Conservation (phyloP, 23 tunicate genomes). For the Phallusia fumigata region DNA sequence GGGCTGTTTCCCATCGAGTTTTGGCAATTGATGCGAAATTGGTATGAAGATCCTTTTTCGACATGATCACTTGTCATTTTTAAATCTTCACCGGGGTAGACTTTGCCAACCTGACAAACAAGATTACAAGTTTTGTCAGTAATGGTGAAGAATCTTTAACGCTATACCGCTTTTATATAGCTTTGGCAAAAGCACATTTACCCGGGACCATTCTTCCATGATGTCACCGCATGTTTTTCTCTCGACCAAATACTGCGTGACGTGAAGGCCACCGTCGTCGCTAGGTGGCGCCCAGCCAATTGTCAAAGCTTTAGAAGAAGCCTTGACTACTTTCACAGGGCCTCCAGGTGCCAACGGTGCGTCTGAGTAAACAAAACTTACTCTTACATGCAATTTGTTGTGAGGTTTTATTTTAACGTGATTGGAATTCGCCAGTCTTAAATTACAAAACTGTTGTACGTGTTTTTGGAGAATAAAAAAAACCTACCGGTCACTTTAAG, state of each 20-base stretch:
- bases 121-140: too few species aligned
- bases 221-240: conserved; percentile 33
- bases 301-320: conserved; percentile 79
- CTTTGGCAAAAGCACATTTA: too few species aligned
- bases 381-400: too few species aligned
- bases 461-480: too few species aligned
- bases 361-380: conserved; percentile 17
- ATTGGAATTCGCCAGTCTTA: too few species aligned
- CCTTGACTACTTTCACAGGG: conserved; percentile 70
- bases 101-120: conserved; percentile 54
- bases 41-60: conserved; percentile 72
- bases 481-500: conserved; percentile 70
- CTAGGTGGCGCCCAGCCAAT: conserved; percentile 85
- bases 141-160: too few species aligned
- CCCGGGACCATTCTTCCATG: conserved; percentile 79
- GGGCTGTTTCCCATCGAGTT: conserved; percentile 73
- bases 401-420: too few species aligned
- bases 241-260: conserved; percentile 80
- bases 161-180: too few species aligned
- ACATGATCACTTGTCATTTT: conserved; percentile 64
- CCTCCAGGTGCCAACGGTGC: conserved; percentile 60
- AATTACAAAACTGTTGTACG: too few species aligned
- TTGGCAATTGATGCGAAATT: conserved; percentile 65
- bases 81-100: conserved; percentile 82
- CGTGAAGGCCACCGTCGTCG: conserved; percentile 86